Conservation (phyloP, 2,797 vertebrate genomes). For the Pseudochaenichthys georgianus region DNA sequence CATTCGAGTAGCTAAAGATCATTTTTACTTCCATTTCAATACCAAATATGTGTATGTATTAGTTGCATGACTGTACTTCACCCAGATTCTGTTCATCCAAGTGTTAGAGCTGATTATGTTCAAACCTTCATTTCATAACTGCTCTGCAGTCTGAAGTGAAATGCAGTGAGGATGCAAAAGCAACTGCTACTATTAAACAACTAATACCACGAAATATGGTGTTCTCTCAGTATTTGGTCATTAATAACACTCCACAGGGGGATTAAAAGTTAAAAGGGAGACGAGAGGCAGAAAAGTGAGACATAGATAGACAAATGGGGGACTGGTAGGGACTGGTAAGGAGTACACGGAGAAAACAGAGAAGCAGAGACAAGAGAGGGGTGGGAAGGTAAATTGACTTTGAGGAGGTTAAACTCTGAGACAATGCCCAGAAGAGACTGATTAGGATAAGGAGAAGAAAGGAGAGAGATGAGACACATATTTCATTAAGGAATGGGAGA, state of each 20-base stretch:
- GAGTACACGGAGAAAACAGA: conserved; percentile 46
- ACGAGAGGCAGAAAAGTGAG: conserved; percentile 34
- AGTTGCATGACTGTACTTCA: not conserved
- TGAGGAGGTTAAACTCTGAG: conserved; percentile 79
- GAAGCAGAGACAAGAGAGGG: conserved; percentile 43
- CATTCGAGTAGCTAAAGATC: not conserved
- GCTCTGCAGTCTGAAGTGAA: not conserved
- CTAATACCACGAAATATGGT: not conserved
- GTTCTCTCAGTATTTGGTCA: conserved; percentile 8
- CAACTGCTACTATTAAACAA: not conserved
- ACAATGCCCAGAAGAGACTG: conserved; percentile 76
- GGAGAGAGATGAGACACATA: conserved; percentile 71
- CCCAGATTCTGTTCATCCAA: not conserved
- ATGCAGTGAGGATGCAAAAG: conserved; percentile 1
- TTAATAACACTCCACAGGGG: conserved; percentile 22
- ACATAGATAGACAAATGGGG: conserved; percentile 41
- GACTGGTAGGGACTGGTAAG: conserved; percentile 19
- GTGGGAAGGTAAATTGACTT: conserved; percentile 76
- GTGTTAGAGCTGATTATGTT: not conserved
- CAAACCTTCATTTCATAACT: not conserved
- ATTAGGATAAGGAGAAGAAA: conserved; percentile 77
- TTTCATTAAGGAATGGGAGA: conserved; percentile 76
- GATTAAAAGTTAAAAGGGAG: conserved; percentile 32
- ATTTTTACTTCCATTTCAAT: not conserved
- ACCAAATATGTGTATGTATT: not conserved